These are phyloP conservation scores for Ganaspis sp. DNA, from an alignment of 1,140 invertebrate species.

Conservation along the genomic window DNA sequence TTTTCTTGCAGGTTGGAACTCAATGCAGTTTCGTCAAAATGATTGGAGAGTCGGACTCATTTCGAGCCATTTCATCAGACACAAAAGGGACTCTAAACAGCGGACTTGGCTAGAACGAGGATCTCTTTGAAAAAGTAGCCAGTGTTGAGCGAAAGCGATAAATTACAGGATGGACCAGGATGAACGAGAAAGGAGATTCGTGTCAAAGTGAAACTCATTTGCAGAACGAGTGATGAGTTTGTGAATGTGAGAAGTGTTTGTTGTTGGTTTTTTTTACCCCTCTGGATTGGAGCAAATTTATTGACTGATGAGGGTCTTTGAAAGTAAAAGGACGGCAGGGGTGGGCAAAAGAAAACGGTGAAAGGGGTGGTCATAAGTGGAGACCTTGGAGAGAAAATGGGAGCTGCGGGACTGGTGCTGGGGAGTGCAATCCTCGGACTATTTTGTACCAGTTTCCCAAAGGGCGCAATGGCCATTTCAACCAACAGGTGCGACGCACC, in stretches of 20 bases:
- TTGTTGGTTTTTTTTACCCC: slow-evolving; percentile 6
- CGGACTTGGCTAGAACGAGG: slow-evolving; percentile 28
- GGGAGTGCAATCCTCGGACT: slow-evolving; percentile 69
- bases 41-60: not conserved
- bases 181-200: not conserved
- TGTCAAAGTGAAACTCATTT: slow-evolving; percentile 23
- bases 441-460: slow-evolving; percentile 65
- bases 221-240: slow-evolving; percentile 25
- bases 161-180: not conserved
- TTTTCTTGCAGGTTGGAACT: not conserved
- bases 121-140: slow-evolving; percentile 36
- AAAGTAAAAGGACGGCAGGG: slow-evolving; percentile 30
- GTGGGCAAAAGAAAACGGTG: not conserved
- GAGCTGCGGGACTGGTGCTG: slow-evolving; percentile 66
- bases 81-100: not conserved
- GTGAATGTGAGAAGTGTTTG: slow-evolving; percentile 31
- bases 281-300: slow-evolving; percentile 44
- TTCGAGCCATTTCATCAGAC: not conserved
- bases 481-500: slow-evolving; percentile 77
- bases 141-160: not conserved
- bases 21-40: not conserved
- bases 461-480: slow-evolving; percentile 60
- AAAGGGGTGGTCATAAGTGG: slow-evolving; percentile 39
- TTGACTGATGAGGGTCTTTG: slow-evolving; percentile 30
- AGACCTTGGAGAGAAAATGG: slow-evolving; percentile 60